Percentiles rank a stretch among this genome's conserved stretches.
These are phyloP conservation scores for Pardosa pseudoannulata DNA, from an alignment of 2,888 invertebrate species.

Conservation along the genomic window DNA sequence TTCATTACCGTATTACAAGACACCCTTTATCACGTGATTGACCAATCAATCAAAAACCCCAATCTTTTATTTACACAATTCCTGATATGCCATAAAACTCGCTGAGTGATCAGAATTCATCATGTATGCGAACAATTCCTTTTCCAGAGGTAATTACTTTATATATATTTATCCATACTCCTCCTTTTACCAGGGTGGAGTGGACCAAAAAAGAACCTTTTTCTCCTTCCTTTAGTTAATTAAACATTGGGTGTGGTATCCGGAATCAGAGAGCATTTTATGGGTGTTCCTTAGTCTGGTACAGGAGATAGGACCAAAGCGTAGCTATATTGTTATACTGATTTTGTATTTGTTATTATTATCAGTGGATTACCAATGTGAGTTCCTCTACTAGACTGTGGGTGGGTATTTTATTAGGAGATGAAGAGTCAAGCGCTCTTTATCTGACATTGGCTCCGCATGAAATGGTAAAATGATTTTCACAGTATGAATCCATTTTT, in stretches of 20 bases:
- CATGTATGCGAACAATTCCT: slow-evolving; percentile 6
- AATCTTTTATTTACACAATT: slow-evolving; percentile 17
- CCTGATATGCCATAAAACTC: slow-evolving; percentile 2
- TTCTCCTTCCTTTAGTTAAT: slow-evolving; percentile 58
- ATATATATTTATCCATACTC: slow-evolving; percentile 53
- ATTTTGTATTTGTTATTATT: slow-evolving; percentile 9
- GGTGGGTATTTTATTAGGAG: neutral
- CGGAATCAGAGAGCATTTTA: slow-evolving; percentile 46
- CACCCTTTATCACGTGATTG: neutral
- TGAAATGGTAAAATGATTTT: neutral
- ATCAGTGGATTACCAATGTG: neutral
- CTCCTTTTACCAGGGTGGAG: slow-evolving; percentile 37
- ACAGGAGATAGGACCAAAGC: slow-evolving; percentile 3
- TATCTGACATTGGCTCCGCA: neutral
- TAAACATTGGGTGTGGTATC: slow-evolving; percentile 70
- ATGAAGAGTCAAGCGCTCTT: neutral
- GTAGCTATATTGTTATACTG: neutral
- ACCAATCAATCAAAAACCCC: neutral
- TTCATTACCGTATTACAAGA: slow-evolving; percentile 4
- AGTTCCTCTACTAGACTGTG: neutral
- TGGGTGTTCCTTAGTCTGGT: slow-evolving; percentile 46
- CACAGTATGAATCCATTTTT: neutral
- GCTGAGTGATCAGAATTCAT: slow-evolving; percentile 5
- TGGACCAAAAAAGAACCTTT: slow-evolving; percentile 35
- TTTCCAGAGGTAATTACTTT: slow-evolving; percentile 50